These are phyloP conservation scores for Vireo altiloquus DNA, from an alignment of 2,113 vertebrate species.

Conservation along the genomic window DNA sequence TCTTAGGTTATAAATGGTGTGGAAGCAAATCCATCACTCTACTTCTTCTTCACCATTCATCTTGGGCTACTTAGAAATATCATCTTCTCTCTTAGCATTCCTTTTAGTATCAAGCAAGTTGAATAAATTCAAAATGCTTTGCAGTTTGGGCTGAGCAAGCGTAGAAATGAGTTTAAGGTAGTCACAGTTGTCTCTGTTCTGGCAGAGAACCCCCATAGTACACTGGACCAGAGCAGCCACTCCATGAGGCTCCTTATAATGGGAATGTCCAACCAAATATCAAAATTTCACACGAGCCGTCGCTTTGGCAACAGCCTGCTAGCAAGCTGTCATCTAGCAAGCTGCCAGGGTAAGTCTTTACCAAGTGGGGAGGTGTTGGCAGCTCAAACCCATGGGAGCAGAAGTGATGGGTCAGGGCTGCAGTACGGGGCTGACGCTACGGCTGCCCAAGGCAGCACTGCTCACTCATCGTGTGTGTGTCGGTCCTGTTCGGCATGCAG, in stretches of 20 bases:
- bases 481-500: not conserved
- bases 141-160: not conserved
- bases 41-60: not conserved
- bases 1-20: not conserved
- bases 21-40: not conserved
- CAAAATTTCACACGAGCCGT: not conserved
- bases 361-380: not conserved
- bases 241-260: not conserved
- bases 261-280: slow-evolving; percentile 1
- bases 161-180: not conserved
- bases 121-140: not conserved
- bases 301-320: not conserved
- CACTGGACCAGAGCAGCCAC: not conserved
- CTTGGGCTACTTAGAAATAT: not conserved
- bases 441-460: not conserved
- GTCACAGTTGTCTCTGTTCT: not conserved
- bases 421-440: rapidly evolving
- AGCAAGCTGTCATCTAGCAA: slow-evolving; percentile 28
- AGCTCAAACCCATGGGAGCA: not conserved
- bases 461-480: rapidly evolving
- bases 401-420: not conserved
- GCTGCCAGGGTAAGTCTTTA: slow-evolving; percentile 20
- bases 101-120: not conserved
- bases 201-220: rapidly evolving
- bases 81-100: not conserved